These are phyloP conservation scores for Geococcyx californianus DNA, from an alignment of 2,113 vertebrate species.

Conservation along the genomic window DNA sequence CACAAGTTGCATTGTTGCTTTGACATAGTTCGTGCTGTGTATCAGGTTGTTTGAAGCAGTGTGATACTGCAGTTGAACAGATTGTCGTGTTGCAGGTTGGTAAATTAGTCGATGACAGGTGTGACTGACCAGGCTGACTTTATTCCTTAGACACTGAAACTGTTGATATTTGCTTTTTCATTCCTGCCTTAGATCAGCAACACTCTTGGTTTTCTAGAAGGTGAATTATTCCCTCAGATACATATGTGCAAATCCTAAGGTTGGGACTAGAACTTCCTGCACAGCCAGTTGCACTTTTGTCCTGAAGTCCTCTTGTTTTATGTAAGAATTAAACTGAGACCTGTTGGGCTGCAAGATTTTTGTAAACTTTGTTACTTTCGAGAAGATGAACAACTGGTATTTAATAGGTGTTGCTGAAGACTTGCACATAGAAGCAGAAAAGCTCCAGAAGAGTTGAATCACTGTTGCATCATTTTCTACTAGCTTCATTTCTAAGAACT, in stretches of 20 bases:
- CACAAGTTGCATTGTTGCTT: background rate
- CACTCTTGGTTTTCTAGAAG: background rate
- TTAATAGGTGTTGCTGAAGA: background rate
- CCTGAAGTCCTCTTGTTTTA: background rate
- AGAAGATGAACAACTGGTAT: background rate
- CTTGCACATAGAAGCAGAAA: background rate
- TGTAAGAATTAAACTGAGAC: background rate
- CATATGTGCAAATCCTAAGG: background rate
- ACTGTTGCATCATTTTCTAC: background rate
- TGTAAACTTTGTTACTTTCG: background rate
- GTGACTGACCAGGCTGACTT: background rate
- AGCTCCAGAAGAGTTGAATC: background rate
- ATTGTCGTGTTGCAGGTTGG: accelerated
- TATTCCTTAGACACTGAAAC: background rate
- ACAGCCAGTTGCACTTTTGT: background rate
- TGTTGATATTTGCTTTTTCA: background rate
- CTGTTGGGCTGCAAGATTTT: background rate
- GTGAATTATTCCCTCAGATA: background rate
- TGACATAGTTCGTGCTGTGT: background rate
- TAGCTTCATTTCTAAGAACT: background rate
- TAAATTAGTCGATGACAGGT: background rate
- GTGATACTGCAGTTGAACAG: background rate
- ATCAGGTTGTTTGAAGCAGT: background rate
- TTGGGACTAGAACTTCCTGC: background rate
- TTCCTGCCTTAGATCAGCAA: background rate